A percentile compares a stretch with the other conserved stretches of the same genome.
These are phyloP conservation scores for Oenanthe melanoleuca DNA, from an alignment of 2,113 vertebrate genomes.

Conservation along the genomic window DNA sequence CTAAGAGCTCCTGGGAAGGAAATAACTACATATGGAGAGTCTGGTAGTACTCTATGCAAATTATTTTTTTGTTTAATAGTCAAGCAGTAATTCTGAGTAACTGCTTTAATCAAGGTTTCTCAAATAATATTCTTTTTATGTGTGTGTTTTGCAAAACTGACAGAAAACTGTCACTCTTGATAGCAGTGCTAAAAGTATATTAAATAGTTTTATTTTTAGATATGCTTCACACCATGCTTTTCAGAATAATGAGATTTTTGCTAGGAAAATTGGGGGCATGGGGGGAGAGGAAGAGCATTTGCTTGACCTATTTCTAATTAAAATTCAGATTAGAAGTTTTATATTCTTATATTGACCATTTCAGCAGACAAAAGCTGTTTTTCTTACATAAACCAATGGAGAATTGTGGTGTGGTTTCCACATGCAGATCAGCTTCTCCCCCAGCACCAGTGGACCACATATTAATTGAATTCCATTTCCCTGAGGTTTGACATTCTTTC, in stretches of 20 bases:
- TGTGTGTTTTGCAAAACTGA: not conserved
- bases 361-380: not conserved
- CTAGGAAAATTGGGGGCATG: not conserved
- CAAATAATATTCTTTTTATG: not conserved
- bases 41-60: not conserved
- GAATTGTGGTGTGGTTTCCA: constrained; percentile 25
- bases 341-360: not conserved
- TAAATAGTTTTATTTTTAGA: not conserved
- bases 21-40: not conserved
- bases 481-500: not conserved
- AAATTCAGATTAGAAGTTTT: not conserved
- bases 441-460: not conserved
- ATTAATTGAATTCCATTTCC: constrained; percentile 51
- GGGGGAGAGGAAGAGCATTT: not conserved
- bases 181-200: not conserved
- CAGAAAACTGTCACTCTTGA: not conserved
- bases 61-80: not conserved
- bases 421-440: not conserved
- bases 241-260: not conserved
- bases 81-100: not conserved
- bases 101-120: not conserved
- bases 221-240: not conserved
- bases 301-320: not conserved
- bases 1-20: not conserved
- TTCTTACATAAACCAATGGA: not conserved